Percentiles rank a stretch among this genome's conserved stretches.
phyloP scores from a whole-genome alignment of 2,888 invertebrate genomes.

The Macrosiphum euphorbiae region DNA sequence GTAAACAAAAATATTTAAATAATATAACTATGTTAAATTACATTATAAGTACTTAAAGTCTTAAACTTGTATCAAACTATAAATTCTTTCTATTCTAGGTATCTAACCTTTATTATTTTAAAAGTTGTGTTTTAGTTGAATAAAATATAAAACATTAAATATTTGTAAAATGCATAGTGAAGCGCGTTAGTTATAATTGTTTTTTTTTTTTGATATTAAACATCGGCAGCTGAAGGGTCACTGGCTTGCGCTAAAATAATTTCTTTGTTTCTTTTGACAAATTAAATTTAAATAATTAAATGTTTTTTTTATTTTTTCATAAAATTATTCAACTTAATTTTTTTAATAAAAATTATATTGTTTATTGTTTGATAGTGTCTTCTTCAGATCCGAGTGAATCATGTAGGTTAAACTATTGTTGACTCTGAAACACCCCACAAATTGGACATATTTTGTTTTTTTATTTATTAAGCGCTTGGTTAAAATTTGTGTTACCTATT shows the following conservation, averaged over 20 bases:
- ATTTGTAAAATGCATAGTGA: neutral
- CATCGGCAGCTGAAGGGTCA: neutral
- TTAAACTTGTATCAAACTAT: neutral
- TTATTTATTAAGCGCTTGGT: neutral
- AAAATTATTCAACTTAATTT: neutral
- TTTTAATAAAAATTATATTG: neutral
- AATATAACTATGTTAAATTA: neutral
- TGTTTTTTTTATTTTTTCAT: neutral
- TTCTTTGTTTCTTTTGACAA: neutral
- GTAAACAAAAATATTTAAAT: neutral
- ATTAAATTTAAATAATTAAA: neutral
- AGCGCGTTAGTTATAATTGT: neutral
- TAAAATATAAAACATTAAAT: neutral
- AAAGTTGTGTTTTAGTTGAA: neutral
- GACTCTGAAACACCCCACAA: neutral
- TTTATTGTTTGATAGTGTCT: neutral
- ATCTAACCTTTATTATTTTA: neutral
- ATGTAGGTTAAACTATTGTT: neutral
- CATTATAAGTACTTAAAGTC: neutral
- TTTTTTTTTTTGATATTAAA: neutral
- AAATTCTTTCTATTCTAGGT: neutral
- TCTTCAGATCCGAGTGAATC: neutral
- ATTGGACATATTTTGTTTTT: neutral
- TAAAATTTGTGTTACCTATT: neutral
- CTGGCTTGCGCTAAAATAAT: neutral